Conservation (phyloP, 1,140 invertebrate genomes). For the Armadillidium nasatum region DNA sequence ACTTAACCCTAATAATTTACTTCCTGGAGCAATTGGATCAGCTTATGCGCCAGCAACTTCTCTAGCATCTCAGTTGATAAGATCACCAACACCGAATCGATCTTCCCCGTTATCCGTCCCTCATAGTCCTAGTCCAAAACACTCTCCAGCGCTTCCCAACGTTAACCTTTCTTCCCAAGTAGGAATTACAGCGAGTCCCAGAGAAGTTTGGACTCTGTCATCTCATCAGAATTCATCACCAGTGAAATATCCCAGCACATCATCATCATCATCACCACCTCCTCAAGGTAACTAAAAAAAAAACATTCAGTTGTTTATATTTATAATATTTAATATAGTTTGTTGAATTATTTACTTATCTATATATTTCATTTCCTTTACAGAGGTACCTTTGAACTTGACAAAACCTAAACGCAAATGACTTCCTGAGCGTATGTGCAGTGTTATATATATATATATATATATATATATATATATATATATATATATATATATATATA, state of each 20-base stretch:
- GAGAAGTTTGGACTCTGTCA: neutral
- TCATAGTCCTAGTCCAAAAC: neutral
- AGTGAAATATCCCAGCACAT: neutral
- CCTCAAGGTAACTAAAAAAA: constrained; percentile 1
- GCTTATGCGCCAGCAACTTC: neutral
- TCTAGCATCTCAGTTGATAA: neutral
- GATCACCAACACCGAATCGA: neutral
- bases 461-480: too few relatives aligned
- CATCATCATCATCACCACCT: neutral
- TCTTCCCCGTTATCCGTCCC: neutral
- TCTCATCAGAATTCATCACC: neutral
- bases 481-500: too few relatives aligned
- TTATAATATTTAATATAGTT: too few relatives aligned
- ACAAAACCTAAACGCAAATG: constrained; percentile 1
- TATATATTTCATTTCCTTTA: neutral
- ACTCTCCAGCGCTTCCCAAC: neutral
- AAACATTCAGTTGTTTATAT: neutral
- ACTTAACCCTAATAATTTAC: neutral
- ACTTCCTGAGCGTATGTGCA: neutral
- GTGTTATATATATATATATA: too few relatives aligned
- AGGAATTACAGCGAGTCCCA: neutral
- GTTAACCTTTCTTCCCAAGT: neutral
- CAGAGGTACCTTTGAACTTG: neutral
- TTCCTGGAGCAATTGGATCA: neutral
- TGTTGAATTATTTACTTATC: too few relatives aligned